A percentile compares a stretch with the other conserved stretches of the same genome.
Evolutionary conservation across 1,140 invertebrate genomes (phyloP).

Genomic region (Saccostrea echinata): DNA sequence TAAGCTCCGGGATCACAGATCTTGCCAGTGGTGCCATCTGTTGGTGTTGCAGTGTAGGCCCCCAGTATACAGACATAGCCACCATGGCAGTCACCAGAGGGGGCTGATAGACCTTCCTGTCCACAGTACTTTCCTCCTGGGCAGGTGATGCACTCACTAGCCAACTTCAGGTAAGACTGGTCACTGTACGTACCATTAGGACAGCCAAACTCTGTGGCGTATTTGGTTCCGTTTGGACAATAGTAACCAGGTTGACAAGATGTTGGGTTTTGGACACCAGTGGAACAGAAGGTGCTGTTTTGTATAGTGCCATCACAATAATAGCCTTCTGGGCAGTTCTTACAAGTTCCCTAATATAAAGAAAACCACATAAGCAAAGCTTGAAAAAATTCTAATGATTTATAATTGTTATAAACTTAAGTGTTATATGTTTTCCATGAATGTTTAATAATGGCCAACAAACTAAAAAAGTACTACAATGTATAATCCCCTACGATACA

Average conservation of each 20-base stretch:
- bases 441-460: too few species aligned
- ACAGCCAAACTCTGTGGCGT: slow-evolving; percentile 70
- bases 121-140: slow-evolving; percentile 72
- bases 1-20: slow-evolving; percentile 70
- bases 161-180: slow-evolving; percentile 58
- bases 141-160: slow-evolving; percentile 70
- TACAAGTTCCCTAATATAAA: slow-evolving; percentile 68
- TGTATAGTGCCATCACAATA: slow-evolving; percentile 76
- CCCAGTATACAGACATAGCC: slow-evolving; percentile 73
- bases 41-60: slow-evolving; percentile 68
- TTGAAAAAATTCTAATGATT: too few species aligned
- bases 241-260: slow-evolving; percentile 72
- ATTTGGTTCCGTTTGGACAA: slow-evolving; percentile 72
- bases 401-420: too few species aligned
- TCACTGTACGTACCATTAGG: slow-evolving; percentile 72
- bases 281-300: slow-evolving; percentile 72
- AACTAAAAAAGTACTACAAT: too few species aligned
- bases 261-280: slow-evolving; percentile 75
- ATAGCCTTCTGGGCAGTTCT: slow-evolving; percentile 71
- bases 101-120: slow-evolving; percentile 62
- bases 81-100: slow-evolving; percentile 73
- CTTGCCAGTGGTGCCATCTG: slow-evolving; percentile 70
- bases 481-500: too few species aligned
- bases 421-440: too few species aligned
- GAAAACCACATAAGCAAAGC: neutral